Evolutionary conservation across 2,888 invertebrate species (phyloP), one percentile per base, ranked within the genome.

Genomic region (Embidobia sp.): DNA sequence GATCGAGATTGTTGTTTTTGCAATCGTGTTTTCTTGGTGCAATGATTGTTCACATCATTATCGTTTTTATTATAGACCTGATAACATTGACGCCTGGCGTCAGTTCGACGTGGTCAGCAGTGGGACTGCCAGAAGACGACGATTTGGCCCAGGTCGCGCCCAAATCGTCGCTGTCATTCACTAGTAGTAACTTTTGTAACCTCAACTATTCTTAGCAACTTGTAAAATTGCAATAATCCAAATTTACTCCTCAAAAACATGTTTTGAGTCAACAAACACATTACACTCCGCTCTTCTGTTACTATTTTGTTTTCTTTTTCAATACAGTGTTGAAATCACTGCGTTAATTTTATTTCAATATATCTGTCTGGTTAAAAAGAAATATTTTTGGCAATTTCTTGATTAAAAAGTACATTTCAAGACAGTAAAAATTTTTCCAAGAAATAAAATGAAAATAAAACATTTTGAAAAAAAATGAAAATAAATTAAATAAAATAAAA

Each of bases 71-170:
- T 55, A 55, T 40, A 6, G 3, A 4, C 22, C 6, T 6, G 22
- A 22, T 22, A 22, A 22, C 22, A 13, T 27, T 53, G 44, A 59
- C 33, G 22, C 44, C 33, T 59, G 59, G 44, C 44, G 59, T 59
- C 59, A 31, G 22, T 13, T 48, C 10, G 37, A 37, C 48, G 74
- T 76, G 74, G 79, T 77, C 78, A 77, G 72, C 37, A 70, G 16
- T 37, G n/a, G n/a, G 10, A 53, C 35, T 63, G 63, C 55, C 70
- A 63, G 10, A 51, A 64, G 16, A 27, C 19, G 18, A 40, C 33
- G 13, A 46, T 46, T 22, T 66, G 18, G 31, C 35, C 35, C 44
- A 66, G 66, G 53, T 66, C 67, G 33, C 31, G 31, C 11, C 13
- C 49, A 18, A 44, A 64, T 53, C 16, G 15, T 49, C 22, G 33